phyloP scores from a whole-genome alignment of 2,113 vertebrate species.

The Amblyopsis rosae region DNA sequence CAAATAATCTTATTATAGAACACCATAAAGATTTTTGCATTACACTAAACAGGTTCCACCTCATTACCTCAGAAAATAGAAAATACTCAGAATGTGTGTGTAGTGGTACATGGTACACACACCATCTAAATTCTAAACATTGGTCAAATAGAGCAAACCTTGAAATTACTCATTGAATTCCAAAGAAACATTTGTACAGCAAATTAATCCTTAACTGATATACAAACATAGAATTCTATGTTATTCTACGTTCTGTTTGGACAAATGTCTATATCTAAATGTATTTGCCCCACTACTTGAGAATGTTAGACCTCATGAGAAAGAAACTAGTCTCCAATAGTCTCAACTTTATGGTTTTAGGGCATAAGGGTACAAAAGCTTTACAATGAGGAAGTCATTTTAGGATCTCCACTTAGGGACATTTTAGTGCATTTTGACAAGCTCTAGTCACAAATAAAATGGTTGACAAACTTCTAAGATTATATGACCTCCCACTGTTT shows the following conservation, averaged over 20 bases:
- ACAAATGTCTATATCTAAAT: conserved; percentile 1
- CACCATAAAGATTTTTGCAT: too few relatives aligned
- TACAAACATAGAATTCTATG: neutral
- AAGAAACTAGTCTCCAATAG: conserved; percentile 18
- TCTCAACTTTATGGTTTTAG: neutral
- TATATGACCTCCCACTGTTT: too few relatives aligned
- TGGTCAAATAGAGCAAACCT: neutral
- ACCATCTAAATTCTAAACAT: neutral
- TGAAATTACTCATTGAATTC: neutral
- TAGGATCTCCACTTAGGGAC: conserved; percentile 25
- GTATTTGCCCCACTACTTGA: neutral
- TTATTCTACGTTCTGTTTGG: neutral
- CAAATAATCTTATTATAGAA: too few relatives aligned
- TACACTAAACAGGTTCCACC: too few relatives aligned
- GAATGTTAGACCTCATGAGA: conserved; percentile 21
- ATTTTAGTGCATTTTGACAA: conserved; percentile 65
- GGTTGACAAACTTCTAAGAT: too few relatives aligned
- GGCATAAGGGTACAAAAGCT: neutral
- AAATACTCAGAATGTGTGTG: too few relatives aligned
- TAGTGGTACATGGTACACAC: neutral
- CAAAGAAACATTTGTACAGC: neutral
- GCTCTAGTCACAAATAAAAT: conserved; percentile 27
- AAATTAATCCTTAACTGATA: neutral
- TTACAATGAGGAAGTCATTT: conserved; percentile 37
- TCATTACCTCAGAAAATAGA: too few relatives aligned